These are phyloP conservation scores for Staurois parvus DNA, from an alignment of 2,797 vertebrate genomes.

Conservation along the genomic window DNA sequence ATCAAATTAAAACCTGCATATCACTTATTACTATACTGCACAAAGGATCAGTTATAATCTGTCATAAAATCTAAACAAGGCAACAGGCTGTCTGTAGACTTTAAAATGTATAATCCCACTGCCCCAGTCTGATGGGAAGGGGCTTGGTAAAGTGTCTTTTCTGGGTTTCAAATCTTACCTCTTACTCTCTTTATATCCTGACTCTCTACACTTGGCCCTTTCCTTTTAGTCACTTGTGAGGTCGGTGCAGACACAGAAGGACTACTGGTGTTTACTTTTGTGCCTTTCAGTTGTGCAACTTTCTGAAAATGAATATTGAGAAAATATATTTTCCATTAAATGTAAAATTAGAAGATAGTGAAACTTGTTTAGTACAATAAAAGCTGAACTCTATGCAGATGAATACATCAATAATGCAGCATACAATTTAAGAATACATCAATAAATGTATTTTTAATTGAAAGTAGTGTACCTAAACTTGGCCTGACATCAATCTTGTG, in stretches of 20 bases:
- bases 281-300: conserved; percentile 79
- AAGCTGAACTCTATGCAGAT: too few species aligned
- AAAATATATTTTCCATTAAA: too few species aligned
- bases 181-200: conserved; percentile 74
- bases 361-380: too few species aligned
- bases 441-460: background rate
- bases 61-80: too few species aligned
- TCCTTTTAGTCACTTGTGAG: conserved; percentile 76
- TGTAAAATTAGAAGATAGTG: too few species aligned
- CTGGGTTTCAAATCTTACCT: conserved; percentile 59
- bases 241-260: conserved; percentile 63
- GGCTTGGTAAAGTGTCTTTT: background rate
- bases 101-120: too few species aligned
- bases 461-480: too few species aligned
- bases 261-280: conserved; percentile 64
- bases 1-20: background rate
- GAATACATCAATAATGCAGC: background rate
- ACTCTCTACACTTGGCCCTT: conserved; percentile 72
- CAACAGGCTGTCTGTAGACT: too few species aligned
- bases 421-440: background rate
- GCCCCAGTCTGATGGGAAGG: background rate
- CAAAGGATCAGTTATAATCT: too few species aligned
- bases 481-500: too few species aligned
- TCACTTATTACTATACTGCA: background rate
- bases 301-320: conserved; percentile 65